Evolutionary conservation across 2,797 vertebrate species (phyloP).

Genomic region (Gobionotothen gibberifrons): DNA sequence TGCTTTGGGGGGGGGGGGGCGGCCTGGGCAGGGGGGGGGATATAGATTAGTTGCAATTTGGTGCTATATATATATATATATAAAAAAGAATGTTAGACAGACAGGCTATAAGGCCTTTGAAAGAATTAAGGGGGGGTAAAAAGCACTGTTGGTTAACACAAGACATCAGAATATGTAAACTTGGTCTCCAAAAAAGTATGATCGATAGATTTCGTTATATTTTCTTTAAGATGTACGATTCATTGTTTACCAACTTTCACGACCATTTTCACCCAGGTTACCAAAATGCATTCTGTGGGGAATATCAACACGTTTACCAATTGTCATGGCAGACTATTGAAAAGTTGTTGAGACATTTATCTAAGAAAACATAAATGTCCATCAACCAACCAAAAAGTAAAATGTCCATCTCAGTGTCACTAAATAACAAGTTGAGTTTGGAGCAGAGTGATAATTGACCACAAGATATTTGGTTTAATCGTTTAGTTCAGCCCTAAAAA

Average conservation of each 20-base stretch:
- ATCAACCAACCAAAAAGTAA: neutral
- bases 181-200: neutral
- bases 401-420: neutral
- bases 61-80: too few relatives aligned
- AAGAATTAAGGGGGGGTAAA: neutral
- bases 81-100: too few relatives aligned
- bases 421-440: neutral
- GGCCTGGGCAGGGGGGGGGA: too few relatives aligned
- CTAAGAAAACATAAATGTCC: neutral
- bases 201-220: neutral
- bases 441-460: neutral
- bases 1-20: too few relatives aligned
- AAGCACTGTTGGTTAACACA: neutral
- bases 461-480: neutral
- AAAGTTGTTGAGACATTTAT: neutral
- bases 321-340: neutral
- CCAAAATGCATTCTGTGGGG: neutral
- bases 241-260: neutral
- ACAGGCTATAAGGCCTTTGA: neutral
- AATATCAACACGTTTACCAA: neutral
- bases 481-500: conserved; percentile 38
- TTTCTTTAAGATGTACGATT: neutral
- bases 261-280: neutral
- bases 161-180: neutral
- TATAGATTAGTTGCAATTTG: too few relatives aligned